phyloP scores from a whole-genome alignment of 1,140 invertebrate genomes.

The Diorhabda sublineata region DNA sequence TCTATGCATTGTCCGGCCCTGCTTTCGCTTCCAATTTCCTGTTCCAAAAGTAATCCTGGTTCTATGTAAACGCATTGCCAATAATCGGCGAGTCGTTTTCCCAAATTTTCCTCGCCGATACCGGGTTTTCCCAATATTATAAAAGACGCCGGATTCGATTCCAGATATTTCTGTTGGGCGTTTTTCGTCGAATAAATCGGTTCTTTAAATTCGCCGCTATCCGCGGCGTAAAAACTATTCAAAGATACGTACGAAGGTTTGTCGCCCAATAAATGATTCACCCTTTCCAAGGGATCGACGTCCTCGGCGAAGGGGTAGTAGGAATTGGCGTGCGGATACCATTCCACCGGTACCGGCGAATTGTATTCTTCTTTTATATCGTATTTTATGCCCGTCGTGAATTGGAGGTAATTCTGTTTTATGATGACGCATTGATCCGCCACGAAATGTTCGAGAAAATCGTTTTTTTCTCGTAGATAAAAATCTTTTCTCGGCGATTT shows the following conservation, averaged over 20 bases:
- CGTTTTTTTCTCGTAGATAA: too few relatives aligned
- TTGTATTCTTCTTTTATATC: constrained; percentile 20
- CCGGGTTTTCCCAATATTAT: constrained; percentile 57
- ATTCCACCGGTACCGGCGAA: constrained; percentile 7
- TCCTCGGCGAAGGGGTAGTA: constrained; percentile 48
- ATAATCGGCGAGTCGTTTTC: constrained; percentile 52
- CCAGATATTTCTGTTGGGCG: constrained; percentile 51
- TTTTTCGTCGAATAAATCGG: constrained; percentile 44
- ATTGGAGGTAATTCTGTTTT: constrained; percentile 29
- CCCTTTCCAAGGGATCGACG: constrained; percentile 41
- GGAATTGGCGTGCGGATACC: constrained; percentile 43
- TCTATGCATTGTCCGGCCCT: constrained; percentile 51
- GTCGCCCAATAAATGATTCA: constrained; percentile 31
- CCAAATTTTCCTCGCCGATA: constrained; percentile 49
- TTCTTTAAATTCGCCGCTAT: neutral
- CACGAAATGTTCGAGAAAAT: constrained; percentile 16
- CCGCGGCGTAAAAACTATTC: constrained; percentile 13
- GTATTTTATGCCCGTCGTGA: constrained; percentile 25
- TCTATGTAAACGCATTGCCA: constrained; percentile 56
- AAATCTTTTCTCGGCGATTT: too few relatives aligned
- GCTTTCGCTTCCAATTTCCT: constrained; percentile 52
- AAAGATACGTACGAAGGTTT: constrained; percentile 24
- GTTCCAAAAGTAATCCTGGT: constrained; percentile 50
- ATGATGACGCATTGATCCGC: constrained; percentile 36
- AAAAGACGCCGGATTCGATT: constrained; percentile 52